phyloP scores from a whole-genome alignment of 2,797 vertebrate genomes.

The Lepilemur ruficaudatus region DNA sequence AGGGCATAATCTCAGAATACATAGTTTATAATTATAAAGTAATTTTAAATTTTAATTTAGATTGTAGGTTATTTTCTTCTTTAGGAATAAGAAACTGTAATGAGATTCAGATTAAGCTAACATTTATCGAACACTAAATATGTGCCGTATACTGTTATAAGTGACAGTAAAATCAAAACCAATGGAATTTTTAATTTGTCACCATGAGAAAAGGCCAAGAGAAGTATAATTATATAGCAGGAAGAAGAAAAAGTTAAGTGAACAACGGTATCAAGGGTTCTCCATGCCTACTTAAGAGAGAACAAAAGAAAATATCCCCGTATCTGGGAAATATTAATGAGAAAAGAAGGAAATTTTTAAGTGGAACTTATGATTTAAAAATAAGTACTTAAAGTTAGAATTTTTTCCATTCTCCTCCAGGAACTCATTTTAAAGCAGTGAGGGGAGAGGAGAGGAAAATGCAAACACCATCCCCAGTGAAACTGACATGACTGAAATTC shows the following conservation, averaged over 20 bases:
- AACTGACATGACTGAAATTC: background rate
- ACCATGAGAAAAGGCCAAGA: background rate
- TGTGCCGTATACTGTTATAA: background rate
- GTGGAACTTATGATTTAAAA: slow-evolving; percentile 2
- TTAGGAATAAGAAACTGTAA: slow-evolving; percentile 39
- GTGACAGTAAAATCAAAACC: slow-evolving; percentile 13
- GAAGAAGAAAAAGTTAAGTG: background rate
- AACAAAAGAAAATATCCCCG: background rate
- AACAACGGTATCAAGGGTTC: background rate
- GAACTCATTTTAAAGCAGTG: background rate
- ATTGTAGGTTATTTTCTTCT: slow-evolving; percentile 50
- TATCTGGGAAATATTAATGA: background rate
- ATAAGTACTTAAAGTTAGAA: background rate
- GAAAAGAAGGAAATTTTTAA: background rate
- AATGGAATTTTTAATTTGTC: slow-evolving; percentile 40
- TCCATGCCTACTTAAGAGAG: background rate
- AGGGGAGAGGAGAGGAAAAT: background rate
- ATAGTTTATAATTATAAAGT: slow-evolving; percentile 35
- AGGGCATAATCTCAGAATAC: slow-evolving; percentile 11
- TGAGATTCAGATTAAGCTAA: slow-evolving; percentile 42
- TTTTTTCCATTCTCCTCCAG: background rate
- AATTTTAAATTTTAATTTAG: slow-evolving; percentile 50
- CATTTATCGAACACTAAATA: slow-evolving; percentile 9
- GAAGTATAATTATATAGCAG: background rate
- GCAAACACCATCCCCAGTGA: background rate